Percentiles rank a stretch among this genome's conserved stretches.
Evolutionary conservation across 2,113 vertebrate species (phyloP).

Genomic region (Gulo gulo): DNA sequence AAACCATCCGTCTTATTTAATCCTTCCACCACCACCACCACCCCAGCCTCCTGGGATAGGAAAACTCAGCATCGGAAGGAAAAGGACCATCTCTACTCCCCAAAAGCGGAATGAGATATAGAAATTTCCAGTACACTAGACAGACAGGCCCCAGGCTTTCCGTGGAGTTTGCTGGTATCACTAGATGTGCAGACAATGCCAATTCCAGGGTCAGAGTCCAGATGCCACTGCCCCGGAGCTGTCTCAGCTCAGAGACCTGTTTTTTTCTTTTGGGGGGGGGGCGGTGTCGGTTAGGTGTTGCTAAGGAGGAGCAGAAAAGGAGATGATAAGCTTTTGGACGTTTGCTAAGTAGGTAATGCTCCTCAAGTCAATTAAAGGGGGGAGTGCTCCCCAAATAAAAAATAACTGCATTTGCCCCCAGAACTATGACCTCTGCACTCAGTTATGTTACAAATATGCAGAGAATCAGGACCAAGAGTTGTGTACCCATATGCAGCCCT

Average conservation of each 20-base stretch:
- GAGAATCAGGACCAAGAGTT: conserved; percentile 41
- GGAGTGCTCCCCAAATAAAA: background rate
- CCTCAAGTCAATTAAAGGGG: background rate
- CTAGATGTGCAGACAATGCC: background rate
- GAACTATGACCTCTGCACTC: conserved; percentile 41
- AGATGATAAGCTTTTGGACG: background rate
- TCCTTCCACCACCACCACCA: background rate
- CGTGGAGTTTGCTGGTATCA: background rate
- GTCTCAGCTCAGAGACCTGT: background rate
- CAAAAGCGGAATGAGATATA: background rate
- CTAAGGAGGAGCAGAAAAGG: background rate
- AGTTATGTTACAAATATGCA: conserved; percentile 47
- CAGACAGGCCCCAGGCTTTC: background rate
- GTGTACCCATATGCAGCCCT: background rate
- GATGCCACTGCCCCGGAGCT: background rate
- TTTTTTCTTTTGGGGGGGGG: too few relatives aligned
- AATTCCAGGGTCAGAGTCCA: background rate
- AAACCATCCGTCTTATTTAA: background rate
- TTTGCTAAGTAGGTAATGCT: background rate
- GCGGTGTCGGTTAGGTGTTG: background rate
- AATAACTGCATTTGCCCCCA: background rate
- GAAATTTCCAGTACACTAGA: background rate
- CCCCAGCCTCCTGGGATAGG: background rate
- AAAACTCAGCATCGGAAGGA: background rate
- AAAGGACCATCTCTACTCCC: background rate